phyloP scores from a whole-genome alignment of 1,140 invertebrate genomes.

The Diorhabda sublineata region DNA sequence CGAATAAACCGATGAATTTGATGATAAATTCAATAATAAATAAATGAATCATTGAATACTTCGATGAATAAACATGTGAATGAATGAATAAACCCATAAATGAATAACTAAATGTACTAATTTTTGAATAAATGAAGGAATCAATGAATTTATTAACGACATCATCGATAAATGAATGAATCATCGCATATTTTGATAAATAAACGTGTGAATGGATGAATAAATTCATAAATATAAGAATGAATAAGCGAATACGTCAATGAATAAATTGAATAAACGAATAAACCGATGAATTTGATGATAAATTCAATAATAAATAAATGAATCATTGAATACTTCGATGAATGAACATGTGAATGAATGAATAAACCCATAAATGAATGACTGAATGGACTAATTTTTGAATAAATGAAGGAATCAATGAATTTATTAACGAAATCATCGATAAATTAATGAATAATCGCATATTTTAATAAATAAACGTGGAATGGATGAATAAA shows the following conservation, averaged over 20 bases:
- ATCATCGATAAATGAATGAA: too few species aligned
- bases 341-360: background rate
- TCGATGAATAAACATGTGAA: constrained; percentile 4
- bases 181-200: too few species aligned
- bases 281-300: background rate
- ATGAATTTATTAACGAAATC: too few species aligned
- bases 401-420: too few species aligned
- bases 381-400: too few species aligned
- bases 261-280: too few species aligned
- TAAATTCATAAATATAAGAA: too few species aligned
- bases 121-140: background rate
- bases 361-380: too few species aligned
- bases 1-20: background rate
- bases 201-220: too few species aligned
- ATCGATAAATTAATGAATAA: background rate
- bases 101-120: background rate
- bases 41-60: background rate
- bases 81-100: background rate
- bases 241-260: too few species aligned
- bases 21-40: background rate
- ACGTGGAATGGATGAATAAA: background rate
- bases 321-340: background rate
- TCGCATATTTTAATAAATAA: background rate
- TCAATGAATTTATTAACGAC: too few species aligned
- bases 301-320: background rate